These are phyloP conservation scores for Phalloptychus januarius DNA, from an alignment of 2,797 vertebrate genomes.

Conservation along the genomic window DNA sequence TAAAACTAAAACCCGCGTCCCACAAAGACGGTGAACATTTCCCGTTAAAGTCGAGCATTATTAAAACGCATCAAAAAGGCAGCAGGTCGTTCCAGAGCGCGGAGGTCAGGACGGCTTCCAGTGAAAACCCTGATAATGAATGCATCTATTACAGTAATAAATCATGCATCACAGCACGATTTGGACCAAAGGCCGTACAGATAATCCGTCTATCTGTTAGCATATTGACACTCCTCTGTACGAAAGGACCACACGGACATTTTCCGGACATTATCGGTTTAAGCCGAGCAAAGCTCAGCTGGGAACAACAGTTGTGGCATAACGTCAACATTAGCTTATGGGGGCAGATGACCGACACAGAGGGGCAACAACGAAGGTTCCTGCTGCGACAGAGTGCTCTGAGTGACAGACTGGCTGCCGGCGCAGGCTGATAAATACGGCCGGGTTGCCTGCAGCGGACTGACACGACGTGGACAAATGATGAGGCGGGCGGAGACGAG, in stretches of 20 bases:
- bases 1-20: conserved; percentile 3
- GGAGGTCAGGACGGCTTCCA: background rate
- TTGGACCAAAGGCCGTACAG: background rate
- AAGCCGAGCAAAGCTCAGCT: conserved; percentile 12
- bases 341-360: conserved; percentile 44
- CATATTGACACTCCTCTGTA: background rate
- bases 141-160: background rate
- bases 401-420: conserved; percentile 52
- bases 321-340: conserved; percentile 23
- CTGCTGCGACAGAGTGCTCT: conserved; percentile 22
- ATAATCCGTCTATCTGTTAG: background rate
- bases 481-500: conserved; percentile 9
- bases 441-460: conserved; percentile 29
- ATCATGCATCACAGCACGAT: background rate
- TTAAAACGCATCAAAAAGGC: background rate
- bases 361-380: conserved; percentile 22
- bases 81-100: background rate
- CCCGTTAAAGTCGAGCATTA: background rate
- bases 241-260: background rate
- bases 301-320: conserved; percentile 10
- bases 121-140: background rate
- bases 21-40: background rate
- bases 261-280: background rate
- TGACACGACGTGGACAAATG: conserved; percentile 4
- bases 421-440: conserved; percentile 43